Conservation (phyloP, 2,797 vertebrate genomes). For the Enteromius fasciolatus region DNA sequence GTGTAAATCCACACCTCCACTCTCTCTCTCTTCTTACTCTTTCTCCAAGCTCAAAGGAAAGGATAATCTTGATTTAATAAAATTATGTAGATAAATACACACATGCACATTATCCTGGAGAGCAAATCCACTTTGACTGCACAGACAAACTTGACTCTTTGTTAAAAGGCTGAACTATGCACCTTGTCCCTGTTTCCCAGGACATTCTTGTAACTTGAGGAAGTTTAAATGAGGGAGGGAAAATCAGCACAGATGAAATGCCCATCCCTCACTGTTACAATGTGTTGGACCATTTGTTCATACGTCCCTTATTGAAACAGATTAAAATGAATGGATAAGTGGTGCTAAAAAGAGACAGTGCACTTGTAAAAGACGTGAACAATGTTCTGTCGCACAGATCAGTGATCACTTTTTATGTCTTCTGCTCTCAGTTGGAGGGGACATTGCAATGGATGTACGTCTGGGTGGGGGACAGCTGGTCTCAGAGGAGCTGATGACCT, state of each 20-base stretch:
- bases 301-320: background rate
- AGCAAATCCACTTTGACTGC: slow-evolving; percentile 61
- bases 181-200: slow-evolving; percentile 52
- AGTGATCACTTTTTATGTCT: slow-evolving; percentile 14
- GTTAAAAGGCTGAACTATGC: slow-evolving; percentile 54
- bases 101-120: slow-evolving; percentile 54
- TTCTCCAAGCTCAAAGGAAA: slow-evolving; percentile 57
- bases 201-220: slow-evolving; percentile 53
- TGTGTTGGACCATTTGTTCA: background rate
- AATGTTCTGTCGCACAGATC: background rate
- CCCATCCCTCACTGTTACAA: slow-evolving; percentile 9
- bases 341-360: background rate
- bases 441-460: slow-evolving; percentile 95
- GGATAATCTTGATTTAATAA: slow-evolving; percentile 62
- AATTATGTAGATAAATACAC: slow-evolving; percentile 67
- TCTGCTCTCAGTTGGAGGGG: slow-evolving; percentile 85
- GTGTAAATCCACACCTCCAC: slow-evolving; percentile 60
- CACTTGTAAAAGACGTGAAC: background rate
- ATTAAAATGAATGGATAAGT: background rate
- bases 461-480: slow-evolving; percentile 94
- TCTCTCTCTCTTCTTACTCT: slow-evolving; percentile 10
- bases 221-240: slow-evolving; percentile 29
- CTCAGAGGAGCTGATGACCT: slow-evolving; percentile 97
- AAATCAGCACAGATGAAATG: slow-evolving; percentile 37
- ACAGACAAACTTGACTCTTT: slow-evolving; percentile 59